phyloP scores from a whole-genome alignment of 2,888 invertebrate species.

The Zele albiditarsus region DNA sequence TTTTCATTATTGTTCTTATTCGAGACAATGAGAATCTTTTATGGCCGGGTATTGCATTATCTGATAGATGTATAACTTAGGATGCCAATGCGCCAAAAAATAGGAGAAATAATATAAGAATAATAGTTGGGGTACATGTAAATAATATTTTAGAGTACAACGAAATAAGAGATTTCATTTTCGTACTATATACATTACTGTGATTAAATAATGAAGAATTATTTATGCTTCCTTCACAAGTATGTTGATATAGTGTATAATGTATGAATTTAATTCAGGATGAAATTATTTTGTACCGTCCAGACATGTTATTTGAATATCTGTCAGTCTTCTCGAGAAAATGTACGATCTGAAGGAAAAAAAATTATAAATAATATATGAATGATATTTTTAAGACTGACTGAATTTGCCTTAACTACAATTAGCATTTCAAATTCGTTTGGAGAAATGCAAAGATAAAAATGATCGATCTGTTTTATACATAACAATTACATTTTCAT shows the following conservation, averaged over 20 bases:
- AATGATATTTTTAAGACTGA: constrained; percentile 61
- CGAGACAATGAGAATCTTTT: not conserved
- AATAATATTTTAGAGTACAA: not conserved
- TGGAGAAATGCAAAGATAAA: not conserved
- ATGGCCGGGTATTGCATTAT: constrained; percentile 38
- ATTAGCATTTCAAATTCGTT: constrained; percentile 42
- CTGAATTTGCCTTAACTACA: constrained; percentile 61
- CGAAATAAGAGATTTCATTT: not conserved
- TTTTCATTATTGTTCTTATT: not conserved
- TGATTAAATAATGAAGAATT: not conserved
- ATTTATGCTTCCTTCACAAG: not conserved
- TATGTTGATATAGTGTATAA: not conserved
- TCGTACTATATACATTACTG: not conserved
- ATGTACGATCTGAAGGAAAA: not conserved
- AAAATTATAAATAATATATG: not conserved
- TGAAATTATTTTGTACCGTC: not conserved
- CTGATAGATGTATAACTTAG: not conserved
- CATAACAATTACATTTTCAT: not conserved
- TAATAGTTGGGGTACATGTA: not conserved
- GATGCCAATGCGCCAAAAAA: not conserved
- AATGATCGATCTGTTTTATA: not conserved
- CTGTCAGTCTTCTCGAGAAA: not conserved
- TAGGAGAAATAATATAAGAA: not conserved
- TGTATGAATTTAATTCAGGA: not conserved
- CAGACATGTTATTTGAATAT: not conserved